A percentile compares a stretch with the other conserved stretches of the same genome.
These are phyloP conservation scores for Pelobates cultripes DNA, from an alignment of 2,797 vertebrate species.

Conservation along the genomic window DNA sequence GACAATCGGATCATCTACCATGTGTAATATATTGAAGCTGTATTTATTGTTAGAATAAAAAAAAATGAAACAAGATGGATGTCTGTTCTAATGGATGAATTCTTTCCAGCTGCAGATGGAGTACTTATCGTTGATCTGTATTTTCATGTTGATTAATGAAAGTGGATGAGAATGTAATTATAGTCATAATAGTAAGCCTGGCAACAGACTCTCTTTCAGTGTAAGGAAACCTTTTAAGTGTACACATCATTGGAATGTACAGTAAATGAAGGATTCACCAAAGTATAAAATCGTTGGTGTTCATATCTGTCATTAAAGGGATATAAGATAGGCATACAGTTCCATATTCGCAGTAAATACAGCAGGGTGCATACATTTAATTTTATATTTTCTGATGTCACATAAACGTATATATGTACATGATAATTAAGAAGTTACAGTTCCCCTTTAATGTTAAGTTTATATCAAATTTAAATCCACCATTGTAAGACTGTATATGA, in stretches of 20 bases:
- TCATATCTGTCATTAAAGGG: no score
- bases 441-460: no score
- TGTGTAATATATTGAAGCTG: conserved; percentile 19
- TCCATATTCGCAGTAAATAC: no score
- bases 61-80: conserved; percentile 21
- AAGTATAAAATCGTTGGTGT: no score
- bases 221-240: background rate
- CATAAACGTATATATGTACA: no score
- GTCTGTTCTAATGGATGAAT: conserved; percentile 10
- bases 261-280: background rate
- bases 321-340: no score
- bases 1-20: conserved; percentile 19
- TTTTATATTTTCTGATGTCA: no score
- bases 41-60: conserved; percentile 13
- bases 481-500: no score
- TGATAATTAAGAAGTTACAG: no score
- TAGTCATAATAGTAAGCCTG: background rate
- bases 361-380: no score
- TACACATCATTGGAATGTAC: background rate
- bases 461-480: no score
- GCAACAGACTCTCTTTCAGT: background rate
- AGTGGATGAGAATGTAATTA: conserved; percentile 39
- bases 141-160: conserved; percentile 43
- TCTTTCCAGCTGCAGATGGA: conserved; percentile 27
- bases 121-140: conserved; percentile 41